Conservation (phyloP, 2,113 vertebrate species). For the Plotosus lineatus region DNA sequence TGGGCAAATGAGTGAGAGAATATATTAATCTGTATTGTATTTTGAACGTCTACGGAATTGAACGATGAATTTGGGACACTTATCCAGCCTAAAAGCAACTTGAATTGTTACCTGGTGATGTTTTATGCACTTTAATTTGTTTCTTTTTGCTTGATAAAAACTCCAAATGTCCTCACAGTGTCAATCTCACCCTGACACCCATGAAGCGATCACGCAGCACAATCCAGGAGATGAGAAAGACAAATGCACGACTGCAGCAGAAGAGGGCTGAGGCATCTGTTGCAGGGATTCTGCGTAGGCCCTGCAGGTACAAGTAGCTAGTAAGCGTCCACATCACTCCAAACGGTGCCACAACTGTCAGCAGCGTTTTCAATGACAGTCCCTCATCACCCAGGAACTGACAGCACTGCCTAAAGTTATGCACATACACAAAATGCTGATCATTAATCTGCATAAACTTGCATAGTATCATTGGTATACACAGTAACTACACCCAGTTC, state of each 20-base stretch:
- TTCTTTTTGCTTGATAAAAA: background rate
- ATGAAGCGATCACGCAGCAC: conserved; percentile 87
- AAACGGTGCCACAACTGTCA: conserved; percentile 82
- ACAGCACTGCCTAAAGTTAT: conserved; percentile 79
- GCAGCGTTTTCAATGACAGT: conserved; percentile 81
- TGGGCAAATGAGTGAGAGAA: too few species aligned
- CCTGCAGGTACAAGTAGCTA: conserved; percentile 87
- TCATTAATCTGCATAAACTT: background rate
- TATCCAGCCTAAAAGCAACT: background rate
- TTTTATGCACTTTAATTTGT: background rate
- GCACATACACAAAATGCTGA: conserved; percentile 10
- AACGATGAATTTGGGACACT: background rate
- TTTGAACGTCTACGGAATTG: background rate
- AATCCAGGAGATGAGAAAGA: conserved; percentile 87
- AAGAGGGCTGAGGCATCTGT: conserved; percentile 85
- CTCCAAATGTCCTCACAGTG: conserved; percentile 18
- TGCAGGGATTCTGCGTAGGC: conserved; percentile 83
- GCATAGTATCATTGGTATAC: background rate
- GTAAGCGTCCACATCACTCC: conserved; percentile 85
- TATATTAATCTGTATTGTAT: background rate
- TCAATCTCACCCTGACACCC: conserved; percentile 64
- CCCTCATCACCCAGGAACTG: conserved; percentile 83
- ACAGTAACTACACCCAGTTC: background rate
- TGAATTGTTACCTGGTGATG: background rate
- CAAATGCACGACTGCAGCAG: conserved; percentile 88